Evolutionary conservation across 2,113 vertebrate species (phyloP).

Genomic region (Trematomus loennbergii): DNA sequence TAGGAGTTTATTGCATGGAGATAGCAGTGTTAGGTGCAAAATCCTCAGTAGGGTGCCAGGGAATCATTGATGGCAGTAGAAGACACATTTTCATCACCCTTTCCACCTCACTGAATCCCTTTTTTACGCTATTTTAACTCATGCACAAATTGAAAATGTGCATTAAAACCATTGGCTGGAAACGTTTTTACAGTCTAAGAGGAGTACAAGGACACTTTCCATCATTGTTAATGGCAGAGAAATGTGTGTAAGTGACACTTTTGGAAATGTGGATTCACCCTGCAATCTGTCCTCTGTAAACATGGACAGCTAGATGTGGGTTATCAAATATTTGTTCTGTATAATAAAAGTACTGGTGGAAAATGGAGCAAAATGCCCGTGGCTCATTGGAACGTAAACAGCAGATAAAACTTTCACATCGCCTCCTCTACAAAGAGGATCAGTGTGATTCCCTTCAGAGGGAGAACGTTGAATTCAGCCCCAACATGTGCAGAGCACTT

Average conservation of each 20-base stretch:
- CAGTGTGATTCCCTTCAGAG: constrained; percentile 58
- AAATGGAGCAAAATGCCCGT: constrained; percentile 47
- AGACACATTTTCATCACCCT: not conserved
- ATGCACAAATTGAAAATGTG: not conserved
- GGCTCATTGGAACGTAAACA: constrained; percentile 46
- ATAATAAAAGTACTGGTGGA: constrained; percentile 51
- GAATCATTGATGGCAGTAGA: not conserved
- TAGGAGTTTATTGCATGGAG: not conserved
- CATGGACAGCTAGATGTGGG: constrained; percentile 17
- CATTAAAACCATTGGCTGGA: not conserved
- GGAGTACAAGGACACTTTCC: not conserved
- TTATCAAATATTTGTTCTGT: constrained; percentile 46
- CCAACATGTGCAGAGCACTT: constrained; percentile 53
- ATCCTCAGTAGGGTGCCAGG: not conserved
- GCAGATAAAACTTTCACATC: constrained; percentile 32
- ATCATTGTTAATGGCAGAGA: not conserved
- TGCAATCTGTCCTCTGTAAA: constrained; percentile 26
- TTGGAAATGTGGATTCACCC: constrained; percentile 26
- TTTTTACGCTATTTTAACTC: not conserved
- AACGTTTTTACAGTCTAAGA: not conserved
- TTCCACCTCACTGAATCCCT: not conserved
- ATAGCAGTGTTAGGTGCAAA: not conserved
- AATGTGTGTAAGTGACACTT: constrained; percentile 3
- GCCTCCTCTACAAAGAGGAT: constrained; percentile 58
- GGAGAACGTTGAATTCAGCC: constrained; percentile 42